Base-by-base conservation (phyloP, 2,888 invertebrate genomes). In the Chironomus tentans region DNA sequence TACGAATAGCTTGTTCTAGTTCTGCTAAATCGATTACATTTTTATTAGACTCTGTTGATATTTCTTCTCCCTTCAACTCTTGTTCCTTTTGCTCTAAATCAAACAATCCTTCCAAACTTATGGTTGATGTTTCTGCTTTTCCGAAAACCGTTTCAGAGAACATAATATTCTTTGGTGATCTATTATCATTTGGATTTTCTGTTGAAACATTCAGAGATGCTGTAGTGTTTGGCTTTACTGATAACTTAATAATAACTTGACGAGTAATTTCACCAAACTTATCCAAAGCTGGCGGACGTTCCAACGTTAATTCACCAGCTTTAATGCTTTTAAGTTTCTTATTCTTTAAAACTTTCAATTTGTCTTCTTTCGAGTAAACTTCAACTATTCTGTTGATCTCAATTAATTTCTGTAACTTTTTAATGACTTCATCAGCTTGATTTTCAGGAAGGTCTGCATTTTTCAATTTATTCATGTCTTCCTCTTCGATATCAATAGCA, bases 251-350 rank as follows among this genome's bases (percentile, higher is more conserved):
- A 21, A 88, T 85, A 78, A 89, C 90, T 48, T 87, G 88, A 78
- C 91, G 86, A 81, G 89, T 91, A 0, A 91, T 89, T 82, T 89
- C 90, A 68, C 91, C 91, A 77, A 91, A 87, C 84, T 89, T 88
- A 79, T 90, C 88, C 1, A 89, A 80, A 15, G 86, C 86, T 0
- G 90, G 89, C 80, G 87, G 84, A 78, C 86, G 86, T 80, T 89
- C 89, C n/a, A 88, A 83, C 80, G 85, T 85, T 1, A 87, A 83
- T 79, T 85, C 82, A 0, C 87, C 79, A 7, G 21, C 85, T 18
- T 76, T 76, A 21, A 69, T 69, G 79, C 86, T 85, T 81, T 87
- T 86, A 70, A 87, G 85, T 10, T 85, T 82, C 22, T 87, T 85
- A 76, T 88, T 87, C 78, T 87, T 87, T 77, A 88, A 87, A 7